Evolutionary conservation across 2,888 invertebrate species (phyloP).

Genomic region (Electrophaes corylata): DNA sequence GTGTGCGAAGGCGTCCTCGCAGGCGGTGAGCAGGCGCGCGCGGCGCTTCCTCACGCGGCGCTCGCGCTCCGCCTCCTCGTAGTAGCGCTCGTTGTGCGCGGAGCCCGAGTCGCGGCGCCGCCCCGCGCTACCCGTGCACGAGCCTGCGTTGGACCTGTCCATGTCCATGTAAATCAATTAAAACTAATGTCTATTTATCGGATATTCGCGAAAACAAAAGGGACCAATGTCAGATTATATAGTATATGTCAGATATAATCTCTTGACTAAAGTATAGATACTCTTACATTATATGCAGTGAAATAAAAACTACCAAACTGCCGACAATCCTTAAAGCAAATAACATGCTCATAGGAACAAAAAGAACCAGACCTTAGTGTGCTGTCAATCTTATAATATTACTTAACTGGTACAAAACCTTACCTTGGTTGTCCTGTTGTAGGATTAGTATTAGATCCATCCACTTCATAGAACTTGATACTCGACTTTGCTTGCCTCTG

Average conservation of each 20-base stretch:
- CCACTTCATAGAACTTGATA: conserved; percentile 99
- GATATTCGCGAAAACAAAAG: too few relatives aligned
- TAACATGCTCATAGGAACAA: too few relatives aligned
- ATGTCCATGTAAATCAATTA: neutral
- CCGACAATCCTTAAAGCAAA: too few relatives aligned
- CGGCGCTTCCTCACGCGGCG: conserved; percentile 95
- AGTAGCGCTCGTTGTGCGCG: conserved; percentile 98
- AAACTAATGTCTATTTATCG: too few relatives aligned
- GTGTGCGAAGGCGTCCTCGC: conserved; percentile 99
- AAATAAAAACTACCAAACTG: too few relatives aligned
- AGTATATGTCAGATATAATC: too few relatives aligned
- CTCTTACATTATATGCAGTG: too few relatives aligned
- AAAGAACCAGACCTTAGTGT: too few relatives aligned
- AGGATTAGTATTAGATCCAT: conserved; percentile 89
- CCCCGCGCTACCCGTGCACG: conserved; percentile 84
- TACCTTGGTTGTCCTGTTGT: conserved; percentile 88
- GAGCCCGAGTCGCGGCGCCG: conserved; percentile 94
- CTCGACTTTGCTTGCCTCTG: conserved; percentile 91
- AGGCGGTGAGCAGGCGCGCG: conserved; percentile 95
- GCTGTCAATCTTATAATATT: too few relatives aligned
- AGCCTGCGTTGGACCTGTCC: conserved; percentile 61
- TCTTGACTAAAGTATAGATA: too few relatives aligned
- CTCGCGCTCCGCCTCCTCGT: conserved; percentile 99
- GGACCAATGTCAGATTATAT: too few relatives aligned
- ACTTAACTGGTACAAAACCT: conserved; percentile 38